phyloP scores from a whole-genome alignment of 2,113 vertebrate species.

The Pungitius pungitius region DNA sequence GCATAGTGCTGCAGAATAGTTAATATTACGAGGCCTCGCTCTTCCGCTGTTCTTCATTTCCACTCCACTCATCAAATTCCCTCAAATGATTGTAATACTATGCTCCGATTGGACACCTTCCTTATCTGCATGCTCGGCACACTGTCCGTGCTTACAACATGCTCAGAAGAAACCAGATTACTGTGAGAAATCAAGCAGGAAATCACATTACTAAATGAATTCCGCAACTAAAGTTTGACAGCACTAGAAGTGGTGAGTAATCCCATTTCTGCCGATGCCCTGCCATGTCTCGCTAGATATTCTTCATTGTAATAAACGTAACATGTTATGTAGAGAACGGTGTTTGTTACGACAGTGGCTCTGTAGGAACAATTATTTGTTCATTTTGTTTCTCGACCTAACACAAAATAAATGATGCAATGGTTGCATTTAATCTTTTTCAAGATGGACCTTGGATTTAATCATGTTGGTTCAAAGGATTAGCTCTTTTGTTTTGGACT shows the following conservation, averaged over 20 bases:
- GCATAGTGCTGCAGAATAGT: neutral
- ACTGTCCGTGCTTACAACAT: slow-evolving; percentile 10
- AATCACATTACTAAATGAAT: slow-evolving; percentile 28
- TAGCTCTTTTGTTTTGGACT: neutral
- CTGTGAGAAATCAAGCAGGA: slow-evolving; percentile 27
- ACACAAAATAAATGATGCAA: neutral
- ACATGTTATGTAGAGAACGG: neutral
- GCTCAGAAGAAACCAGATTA: slow-evolving; percentile 22
- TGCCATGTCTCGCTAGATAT: slow-evolving; percentile 3
- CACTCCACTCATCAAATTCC: neutral
- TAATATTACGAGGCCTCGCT: neutral
- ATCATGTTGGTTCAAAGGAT: neutral
- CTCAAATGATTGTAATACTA: neutral
- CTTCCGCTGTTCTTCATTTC: neutral
- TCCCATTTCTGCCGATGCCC: slow-evolving; percentile 1
- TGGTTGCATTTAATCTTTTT: slow-evolving; percentile 1
- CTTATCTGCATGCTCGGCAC: slow-evolving; percentile 4
- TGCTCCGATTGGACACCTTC: neutral
- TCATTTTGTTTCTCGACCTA: neutral
- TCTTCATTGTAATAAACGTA: neutral
- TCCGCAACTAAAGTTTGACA: slow-evolving; percentile 11
- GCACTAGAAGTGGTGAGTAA: slow-evolving; percentile 25
- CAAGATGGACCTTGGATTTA: neutral
- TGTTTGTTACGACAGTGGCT: neutral
- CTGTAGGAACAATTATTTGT: neutral